A percentile compares a stretch with the other conserved stretches of the same genome.
Conservation (phyloP, 2,797 vertebrate genomes). For the Champsocephalus esox region DNA sequence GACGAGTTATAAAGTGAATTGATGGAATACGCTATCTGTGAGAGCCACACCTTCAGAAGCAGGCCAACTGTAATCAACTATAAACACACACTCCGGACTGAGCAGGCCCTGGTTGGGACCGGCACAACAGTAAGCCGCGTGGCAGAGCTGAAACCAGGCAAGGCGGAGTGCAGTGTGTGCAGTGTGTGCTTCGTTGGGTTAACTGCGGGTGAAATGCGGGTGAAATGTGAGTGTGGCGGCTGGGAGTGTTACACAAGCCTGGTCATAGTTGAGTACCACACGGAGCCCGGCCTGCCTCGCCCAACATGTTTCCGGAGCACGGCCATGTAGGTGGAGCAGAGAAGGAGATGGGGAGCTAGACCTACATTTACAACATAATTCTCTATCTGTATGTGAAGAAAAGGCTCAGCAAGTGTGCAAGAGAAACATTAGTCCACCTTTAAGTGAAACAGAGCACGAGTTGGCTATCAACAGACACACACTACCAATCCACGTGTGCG, state of each 20-base stretch:
- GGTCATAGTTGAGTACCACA: conserved; percentile 79
- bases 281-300: conserved; percentile 70
- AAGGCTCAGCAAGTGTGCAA: conserved; percentile 6
- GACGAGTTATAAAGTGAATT: conserved; percentile 27
- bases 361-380: conserved; percentile 3
- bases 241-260: conserved; percentile 80
- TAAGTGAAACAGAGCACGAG: conserved; percentile 11
- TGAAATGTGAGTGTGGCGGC: conserved; percentile 79
- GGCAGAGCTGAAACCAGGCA: conserved; percentile 53
- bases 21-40: conserved; percentile 9
- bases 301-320: conserved; percentile 61
- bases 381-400: conserved; percentile 10
- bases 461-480: conserved; percentile 3
- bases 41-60: conserved; percentile 29
- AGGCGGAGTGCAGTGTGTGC: conserved; percentile 41
- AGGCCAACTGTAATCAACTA: conserved; percentile 62
- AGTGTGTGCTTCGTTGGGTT: conserved; percentile 72
- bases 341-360: conserved; percentile 32
- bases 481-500: conserved; percentile 28
- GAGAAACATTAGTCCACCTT: conserved; percentile 16
- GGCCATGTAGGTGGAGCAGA: conserved; percentile 51
- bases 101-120: conserved; percentile 58
- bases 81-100: conserved; percentile 58
- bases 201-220: conserved; percentile 79
- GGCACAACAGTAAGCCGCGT: conserved; percentile 54